A percentile compares a stretch with the other conserved stretches of the same genome.
phyloP scores from a whole-genome alignment of 2,797 vertebrate genomes.

The Anableps anableps region DNA sequence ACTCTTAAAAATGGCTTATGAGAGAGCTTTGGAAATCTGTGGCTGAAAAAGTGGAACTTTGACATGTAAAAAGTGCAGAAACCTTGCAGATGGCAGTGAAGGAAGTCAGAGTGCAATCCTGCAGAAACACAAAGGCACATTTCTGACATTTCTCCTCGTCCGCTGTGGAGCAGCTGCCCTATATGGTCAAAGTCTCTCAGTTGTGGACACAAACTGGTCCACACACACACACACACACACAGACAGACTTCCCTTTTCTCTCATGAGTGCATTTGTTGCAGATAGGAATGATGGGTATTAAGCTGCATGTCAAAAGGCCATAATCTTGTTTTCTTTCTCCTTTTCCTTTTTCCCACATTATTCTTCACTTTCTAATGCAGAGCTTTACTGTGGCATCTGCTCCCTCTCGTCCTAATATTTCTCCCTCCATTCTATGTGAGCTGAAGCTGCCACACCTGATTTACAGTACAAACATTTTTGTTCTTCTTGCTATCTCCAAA shows the following conservation, averaged over 20 bases:
- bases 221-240: slow-evolving; percentile 13
- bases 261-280: slow-evolving; percentile 47
- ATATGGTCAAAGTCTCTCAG: slow-evolving; percentile 78
- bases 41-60: neutral
- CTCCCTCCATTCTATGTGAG: neutral
- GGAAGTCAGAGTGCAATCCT: slow-evolving; percentile 39
- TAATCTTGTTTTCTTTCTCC: slow-evolving; percentile 30
- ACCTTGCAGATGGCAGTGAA: slow-evolving; percentile 16
- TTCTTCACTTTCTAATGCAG: slow-evolving; percentile 26
- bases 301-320: slow-evolving; percentile 48
- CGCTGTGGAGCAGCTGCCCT: slow-evolving; percentile 68
- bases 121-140: slow-evolving; percentile 58
- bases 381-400: slow-evolving; percentile 41
- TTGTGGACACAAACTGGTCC: slow-evolving; percentile 57
- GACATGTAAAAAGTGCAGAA: neutral
- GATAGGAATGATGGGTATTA: slow-evolving; percentile 67
- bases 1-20: neutral
- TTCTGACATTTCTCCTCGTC: slow-evolving; percentile 71
- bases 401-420: slow-evolving; percentile 2
- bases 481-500: slow-evolving; percentile 26
- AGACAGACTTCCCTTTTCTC: slow-evolving; percentile 37
- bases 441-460: neutral
- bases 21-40: neutral
- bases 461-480: neutral
- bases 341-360: slow-evolving; percentile 9